Conservation (phyloP, 2,797 vertebrate genomes). For the Tenualosa thibaudeaui region DNA sequence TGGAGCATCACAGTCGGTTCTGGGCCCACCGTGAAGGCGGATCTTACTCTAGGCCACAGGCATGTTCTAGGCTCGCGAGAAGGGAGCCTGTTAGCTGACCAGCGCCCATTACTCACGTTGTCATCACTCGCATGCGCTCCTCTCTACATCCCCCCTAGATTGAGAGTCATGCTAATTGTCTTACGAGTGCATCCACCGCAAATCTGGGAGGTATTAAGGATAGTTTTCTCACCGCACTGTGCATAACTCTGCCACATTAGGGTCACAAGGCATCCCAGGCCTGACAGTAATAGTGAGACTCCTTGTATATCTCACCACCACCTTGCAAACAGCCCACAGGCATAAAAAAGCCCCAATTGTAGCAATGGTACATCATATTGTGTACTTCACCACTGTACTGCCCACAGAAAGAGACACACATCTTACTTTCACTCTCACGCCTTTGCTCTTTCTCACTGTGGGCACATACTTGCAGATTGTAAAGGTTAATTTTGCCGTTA, state of each 20-base stretch:
- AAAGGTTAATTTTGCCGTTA: background rate
- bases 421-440: background rate
- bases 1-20: background rate
- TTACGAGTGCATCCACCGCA: background rate
- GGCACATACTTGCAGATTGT: background rate
- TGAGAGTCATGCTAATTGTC: slow-evolving; percentile 16
- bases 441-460: background rate
- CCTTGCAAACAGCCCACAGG: slow-evolving; percentile 1
- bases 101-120: background rate
- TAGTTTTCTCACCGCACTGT: background rate
- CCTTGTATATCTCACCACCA: background rate
- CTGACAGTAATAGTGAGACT: background rate
- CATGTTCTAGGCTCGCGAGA: background rate
- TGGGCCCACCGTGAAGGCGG: background rate
- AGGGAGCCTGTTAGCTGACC: background rate
- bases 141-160: background rate
- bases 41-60: background rate
- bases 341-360: background rate
- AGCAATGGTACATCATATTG: background rate
- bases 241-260: slow-evolving; percentile 4
- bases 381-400: background rate
- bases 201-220: slow-evolving; percentile 19
- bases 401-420: background rate
- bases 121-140: background rate
- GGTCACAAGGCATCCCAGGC: background rate